Evolutionary conservation across 2,797 vertebrate genomes (phyloP), one percentile per base, ranked within the genome.

Genomic region (Sparidentex hasta): DNA sequence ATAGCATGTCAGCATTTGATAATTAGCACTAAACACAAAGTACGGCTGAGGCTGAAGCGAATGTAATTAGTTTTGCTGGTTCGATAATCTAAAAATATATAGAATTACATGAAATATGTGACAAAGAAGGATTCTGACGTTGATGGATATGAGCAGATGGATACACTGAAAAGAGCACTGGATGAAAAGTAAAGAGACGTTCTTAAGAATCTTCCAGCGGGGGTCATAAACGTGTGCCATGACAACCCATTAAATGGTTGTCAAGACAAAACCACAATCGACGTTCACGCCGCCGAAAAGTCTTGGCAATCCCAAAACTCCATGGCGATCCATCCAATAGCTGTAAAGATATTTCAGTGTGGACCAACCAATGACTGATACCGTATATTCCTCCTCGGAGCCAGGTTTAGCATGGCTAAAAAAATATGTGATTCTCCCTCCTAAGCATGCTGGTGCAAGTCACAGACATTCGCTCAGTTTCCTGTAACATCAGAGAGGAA

Each of bases 381-480:
- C 29, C 6, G 29, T 29, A 29, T 29, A 29, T 29, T 29, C 29
- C 29, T 29, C 29, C 29, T 29, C 5, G 6, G 29, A 6, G 33
- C 33, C 33, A 33, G 33, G 33, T 33, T 33, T 4, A 29, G 54
- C 13, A 21, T 17, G 23, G 23, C 17, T n/a, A 27, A 20, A 56
- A 56, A 8, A 33, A 27, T 33, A 33, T 33, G 29, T 33, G 67
- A 55, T 43, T 68, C 14, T 38, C 17, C 50, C 70, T 58, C 23
- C n/a, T 44, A 23, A 74, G 71, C 86, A 7, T 74, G 88, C 71
- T 41, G 29, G 64, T n/a, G 52, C 81, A 59, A 71, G 85, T 79
- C 81, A 55, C 73, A 62, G 52, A 29, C 81, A 70, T 61, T 69
- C n/a, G 41, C 56, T 54, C 3, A 3, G 18, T 85, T 84, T 80